These are phyloP conservation scores for Bombyx huttoni DNA, from an alignment of 2,888 invertebrate species.

Conservation along the genomic window DNA sequence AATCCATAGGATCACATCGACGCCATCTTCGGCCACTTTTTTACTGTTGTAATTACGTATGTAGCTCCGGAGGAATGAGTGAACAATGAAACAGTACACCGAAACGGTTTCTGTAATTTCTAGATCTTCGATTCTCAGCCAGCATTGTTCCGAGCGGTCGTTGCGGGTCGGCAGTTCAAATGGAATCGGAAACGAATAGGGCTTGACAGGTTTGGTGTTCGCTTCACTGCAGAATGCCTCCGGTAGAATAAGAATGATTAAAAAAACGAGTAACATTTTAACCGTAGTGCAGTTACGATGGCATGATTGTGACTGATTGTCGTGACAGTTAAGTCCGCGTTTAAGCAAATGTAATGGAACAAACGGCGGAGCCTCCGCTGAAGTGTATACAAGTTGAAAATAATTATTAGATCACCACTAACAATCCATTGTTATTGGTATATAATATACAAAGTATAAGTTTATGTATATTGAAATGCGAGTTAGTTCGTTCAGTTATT, in stretches of 20 bases:
- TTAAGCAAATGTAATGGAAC: conserved; percentile 40
- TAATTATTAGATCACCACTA: conserved; percentile 50
- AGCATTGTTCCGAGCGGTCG: conserved; percentile 56
- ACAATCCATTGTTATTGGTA: conserved; percentile 45
- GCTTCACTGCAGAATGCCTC: conserved; percentile 20
- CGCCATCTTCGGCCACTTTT: conserved; percentile 51
- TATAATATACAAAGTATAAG: conserved; percentile 5
- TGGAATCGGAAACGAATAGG: conserved; percentile 44
- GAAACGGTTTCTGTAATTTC: conserved; percentile 49
- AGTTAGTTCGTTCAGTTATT: neutral
- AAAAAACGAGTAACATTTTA: conserved; percentile 55
- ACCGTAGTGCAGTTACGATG: conserved; percentile 43
- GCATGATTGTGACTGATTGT: conserved; percentile 52
- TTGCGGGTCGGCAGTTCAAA: conserved; percentile 51
- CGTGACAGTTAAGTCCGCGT: conserved; percentile 32
- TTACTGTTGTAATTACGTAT: conserved; percentile 50
- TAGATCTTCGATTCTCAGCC: conserved; percentile 52
- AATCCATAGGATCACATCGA: conserved; percentile 48
- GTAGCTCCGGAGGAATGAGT: conserved; percentile 38
- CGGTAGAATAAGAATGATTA: conserved; percentile 18
- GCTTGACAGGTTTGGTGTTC: conserved; percentile 21
- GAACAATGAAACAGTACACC: conserved; percentile 42
- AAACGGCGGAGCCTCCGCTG: conserved; percentile 36
- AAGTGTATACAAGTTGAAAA: conserved; percentile 45
- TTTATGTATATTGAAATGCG: neutral